Evolutionary conservation across 2,888 invertebrate genomes (phyloP).

Genomic region (Eurytoma californica): DNA sequence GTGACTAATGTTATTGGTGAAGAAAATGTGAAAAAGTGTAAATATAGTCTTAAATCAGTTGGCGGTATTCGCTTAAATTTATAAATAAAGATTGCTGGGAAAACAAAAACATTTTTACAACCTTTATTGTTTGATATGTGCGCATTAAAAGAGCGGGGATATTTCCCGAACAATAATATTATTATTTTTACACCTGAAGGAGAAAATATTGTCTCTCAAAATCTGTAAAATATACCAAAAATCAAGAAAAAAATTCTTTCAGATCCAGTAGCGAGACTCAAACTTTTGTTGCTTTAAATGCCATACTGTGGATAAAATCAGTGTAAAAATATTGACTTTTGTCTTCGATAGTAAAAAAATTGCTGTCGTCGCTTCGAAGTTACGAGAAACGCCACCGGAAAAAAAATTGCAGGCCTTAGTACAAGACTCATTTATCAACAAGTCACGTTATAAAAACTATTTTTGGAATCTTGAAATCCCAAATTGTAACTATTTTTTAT

Average conservation of each 20-base stretch:
- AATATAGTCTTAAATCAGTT: too few relatives aligned
- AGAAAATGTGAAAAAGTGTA: too few relatives aligned
- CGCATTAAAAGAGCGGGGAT: neutral
- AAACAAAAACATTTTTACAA: too few relatives aligned
- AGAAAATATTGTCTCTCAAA: neutral
- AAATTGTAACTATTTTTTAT: too few relatives aligned
- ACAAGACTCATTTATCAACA: too few relatives aligned
- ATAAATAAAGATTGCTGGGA: too few relatives aligned
- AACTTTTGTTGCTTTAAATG: neutral
- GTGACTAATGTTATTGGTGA: too few relatives aligned
- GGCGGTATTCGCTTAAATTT: too few relatives aligned
- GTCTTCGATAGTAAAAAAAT: conserved; percentile 50
- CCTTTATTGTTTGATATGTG: neutral
- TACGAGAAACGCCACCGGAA: conserved; percentile 9
- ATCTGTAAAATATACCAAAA: neutral
- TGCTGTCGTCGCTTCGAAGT: neutral
- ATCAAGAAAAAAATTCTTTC: neutral
- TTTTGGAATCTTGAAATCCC: too few relatives aligned
- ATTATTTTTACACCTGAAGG: neutral
- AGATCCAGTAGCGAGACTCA: neutral
- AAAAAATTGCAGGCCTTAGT: neutral
- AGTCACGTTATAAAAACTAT: neutral
- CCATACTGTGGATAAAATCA: conserved; percentile 57
- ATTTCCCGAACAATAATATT: neutral
- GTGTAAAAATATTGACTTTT: conserved; percentile 63